Percentiles rank a stretch among this genome's conserved stretches.
These are phyloP conservation scores for Conchocele bisecta DNA, from an alignment of 2,888 invertebrate genomes.

Conservation along the genomic window DNA sequence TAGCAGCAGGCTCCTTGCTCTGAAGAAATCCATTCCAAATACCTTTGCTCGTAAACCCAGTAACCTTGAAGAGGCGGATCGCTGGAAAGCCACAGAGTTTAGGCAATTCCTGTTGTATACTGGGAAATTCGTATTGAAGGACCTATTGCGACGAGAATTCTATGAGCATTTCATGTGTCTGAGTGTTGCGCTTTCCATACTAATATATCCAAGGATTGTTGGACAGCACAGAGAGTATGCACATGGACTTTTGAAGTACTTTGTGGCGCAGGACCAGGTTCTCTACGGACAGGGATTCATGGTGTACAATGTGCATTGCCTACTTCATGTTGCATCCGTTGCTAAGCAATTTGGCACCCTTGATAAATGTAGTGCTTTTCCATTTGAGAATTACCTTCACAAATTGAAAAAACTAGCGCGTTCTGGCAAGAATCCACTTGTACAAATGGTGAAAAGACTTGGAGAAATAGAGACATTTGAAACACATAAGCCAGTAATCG, in stretches of 20 bases:
- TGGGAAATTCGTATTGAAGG: conserved; percentile 16
- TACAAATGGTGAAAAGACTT: conserved; percentile 3
- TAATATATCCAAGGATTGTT: conserved; percentile 24
- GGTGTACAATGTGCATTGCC: conserved; percentile 10
- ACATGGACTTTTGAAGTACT: conserved; percentile 55
- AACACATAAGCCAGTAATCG: not conserved
- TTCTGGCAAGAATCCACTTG: conserved; percentile 1
- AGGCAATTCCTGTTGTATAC: not conserved
- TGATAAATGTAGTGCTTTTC: conserved; percentile 34
- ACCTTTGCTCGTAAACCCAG: conserved; percentile 72
- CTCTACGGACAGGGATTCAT: not conserved
- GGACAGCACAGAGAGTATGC: conserved; percentile 13
- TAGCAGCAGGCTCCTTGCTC: not conserved
- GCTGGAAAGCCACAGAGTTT: conserved; percentile 73
- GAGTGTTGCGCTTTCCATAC: conserved; percentile 18
- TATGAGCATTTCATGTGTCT: conserved; percentile 16
- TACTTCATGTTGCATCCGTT: conserved; percentile 14
- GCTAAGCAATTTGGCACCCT: conserved; percentile 2
- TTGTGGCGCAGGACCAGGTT: conserved; percentile 62
- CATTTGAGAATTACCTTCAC: conserved; percentile 36
- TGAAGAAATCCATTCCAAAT: conserved; percentile 10
- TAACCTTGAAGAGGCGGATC: conserved; percentile 52
- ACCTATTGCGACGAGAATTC: not conserved
- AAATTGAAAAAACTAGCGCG: conserved; percentile 21
- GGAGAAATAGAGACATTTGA: conserved; percentile 11